phyloP scores from a whole-genome alignment of 2,888 invertebrate genomes.

The Nephrocerus scutellatus region DNA sequence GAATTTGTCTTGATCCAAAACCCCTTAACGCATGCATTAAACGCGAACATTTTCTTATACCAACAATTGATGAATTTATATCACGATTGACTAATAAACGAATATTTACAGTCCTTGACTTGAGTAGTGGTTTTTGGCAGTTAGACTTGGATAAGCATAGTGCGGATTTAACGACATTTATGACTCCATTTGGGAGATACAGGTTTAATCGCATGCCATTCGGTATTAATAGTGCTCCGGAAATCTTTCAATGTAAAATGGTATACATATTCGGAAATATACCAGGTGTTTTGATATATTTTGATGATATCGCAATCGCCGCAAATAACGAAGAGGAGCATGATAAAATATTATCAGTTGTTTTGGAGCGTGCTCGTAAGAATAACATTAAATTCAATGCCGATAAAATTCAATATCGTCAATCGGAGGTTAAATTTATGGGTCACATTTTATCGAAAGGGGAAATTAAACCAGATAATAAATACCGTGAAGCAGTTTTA shows the following conservation, averaged over 20 bases:
- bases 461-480: no score
- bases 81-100: no score
- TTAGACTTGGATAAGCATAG: slow-evolving; percentile 13
- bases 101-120: slow-evolving; percentile 10
- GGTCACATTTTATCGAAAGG: no score
- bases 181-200: slow-evolving; percentile 18
- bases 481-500: no score
- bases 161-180: slow-evolving; percentile 13
- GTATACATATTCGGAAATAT: slow-evolving; percentile 32
- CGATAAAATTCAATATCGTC: no score
- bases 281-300: slow-evolving; percentile 30
- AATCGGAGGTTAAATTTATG: no score
- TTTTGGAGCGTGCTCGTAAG: no score
- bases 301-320: slow-evolving; percentile 30
- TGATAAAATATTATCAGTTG: no score
- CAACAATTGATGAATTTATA: slow-evolving; percentile 22
- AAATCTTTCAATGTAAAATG: slow-evolving; percentile 32
- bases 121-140: slow-evolving; percentile 12
- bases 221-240: slow-evolving; percentile 30
- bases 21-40: slow-evolving; percentile 19
- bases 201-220: slow-evolving; percentile 23
- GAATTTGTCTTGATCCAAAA: slow-evolving; percentile 16
- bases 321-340: slow-evolving; percentile 1
- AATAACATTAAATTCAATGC: no score
- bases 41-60: slow-evolving; percentile 21